Conservation (phyloP, 2,797 vertebrate genomes). For the Parotocinclus haroldoi region DNA sequence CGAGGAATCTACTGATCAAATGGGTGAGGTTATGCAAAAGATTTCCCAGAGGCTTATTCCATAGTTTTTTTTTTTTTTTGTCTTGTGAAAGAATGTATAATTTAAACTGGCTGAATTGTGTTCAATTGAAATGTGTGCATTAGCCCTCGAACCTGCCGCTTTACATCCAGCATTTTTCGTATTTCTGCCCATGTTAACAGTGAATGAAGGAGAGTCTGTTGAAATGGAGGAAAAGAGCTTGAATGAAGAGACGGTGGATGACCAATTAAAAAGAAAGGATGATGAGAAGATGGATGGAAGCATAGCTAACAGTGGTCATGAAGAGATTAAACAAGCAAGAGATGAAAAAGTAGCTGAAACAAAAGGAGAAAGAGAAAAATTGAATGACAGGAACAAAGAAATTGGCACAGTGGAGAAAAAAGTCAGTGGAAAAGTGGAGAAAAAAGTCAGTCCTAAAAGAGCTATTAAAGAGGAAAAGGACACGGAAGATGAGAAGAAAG, state of each 20-base stretch:
- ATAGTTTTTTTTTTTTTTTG: too few species aligned
- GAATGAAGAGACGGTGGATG: constrained; percentile 23
- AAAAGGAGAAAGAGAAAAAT: constrained; percentile 37
- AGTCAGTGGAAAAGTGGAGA: constrained; percentile 19
- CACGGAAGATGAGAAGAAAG: constrained; percentile 25
- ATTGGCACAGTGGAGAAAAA: constrained; percentile 15
- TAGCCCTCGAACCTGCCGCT: too few species aligned
- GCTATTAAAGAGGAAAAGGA: constrained; percentile 58
- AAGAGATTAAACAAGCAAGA: constrained; percentile 26
- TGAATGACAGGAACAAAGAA: constrained; percentile 32
- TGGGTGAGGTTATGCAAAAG: constrained; percentile 53
- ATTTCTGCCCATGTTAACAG: too few species aligned
- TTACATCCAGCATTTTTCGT: too few species aligned
- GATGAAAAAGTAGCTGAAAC: constrained; percentile 43
- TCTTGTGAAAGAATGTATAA: too few species aligned
- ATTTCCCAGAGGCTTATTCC: neutral
- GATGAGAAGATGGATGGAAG: constrained; percentile 1
- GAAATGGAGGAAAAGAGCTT: constrained; percentile 43
- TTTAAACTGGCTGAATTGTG: too few species aligned
- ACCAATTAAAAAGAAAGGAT: constrained; percentile 55
- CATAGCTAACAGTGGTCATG: neutral
- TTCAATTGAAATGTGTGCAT: too few species aligned
- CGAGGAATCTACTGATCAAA: constrained; percentile 49
- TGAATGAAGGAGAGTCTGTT: constrained; percentile 56
- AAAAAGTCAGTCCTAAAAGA: constrained; percentile 31